Conservation (phyloP, 2,888 invertebrate genomes). For the Sesia bembeciformis region DNA sequence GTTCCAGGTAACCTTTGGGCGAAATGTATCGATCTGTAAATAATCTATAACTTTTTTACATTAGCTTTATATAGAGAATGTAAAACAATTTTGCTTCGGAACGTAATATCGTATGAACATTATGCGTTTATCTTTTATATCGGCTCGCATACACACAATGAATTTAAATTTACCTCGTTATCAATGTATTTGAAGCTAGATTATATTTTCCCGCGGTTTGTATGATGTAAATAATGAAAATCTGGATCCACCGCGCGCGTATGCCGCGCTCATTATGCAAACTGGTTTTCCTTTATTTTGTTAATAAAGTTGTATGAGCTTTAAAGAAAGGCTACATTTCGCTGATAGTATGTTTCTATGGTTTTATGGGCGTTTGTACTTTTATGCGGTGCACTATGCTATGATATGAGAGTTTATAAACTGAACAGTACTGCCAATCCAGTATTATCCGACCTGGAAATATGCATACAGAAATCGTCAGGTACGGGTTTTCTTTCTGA, state of each 20-base stretch:
- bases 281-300: slow-evolving; percentile 49
- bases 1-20: too few relatives aligned
- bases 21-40: too few relatives aligned
- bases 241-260: slow-evolving; percentile 43
- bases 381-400: too few relatives aligned
- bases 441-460: too few relatives aligned
- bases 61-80: too few relatives aligned
- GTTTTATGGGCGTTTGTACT: neutral
- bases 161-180: slow-evolving; percentile 35
- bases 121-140: too few relatives aligned
- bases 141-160: neutral
- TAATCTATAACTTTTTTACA: too few relatives aligned
- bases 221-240: slow-evolving; percentile 55
- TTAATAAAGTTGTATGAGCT: slow-evolving; percentile 47
- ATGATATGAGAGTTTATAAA: too few relatives aligned
- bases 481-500: too few relatives aligned
- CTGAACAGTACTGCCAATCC: too few relatives aligned
- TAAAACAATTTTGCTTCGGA: too few relatives aligned
- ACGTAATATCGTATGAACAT: neutral
- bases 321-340: slow-evolving; percentile 6
- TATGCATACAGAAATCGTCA: too few relatives aligned
- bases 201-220: slow-evolving; percentile 36
- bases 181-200: slow-evolving; percentile 33
- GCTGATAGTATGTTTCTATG: slow-evolving; percentile 1
- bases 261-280: slow-evolving; percentile 59